These are phyloP conservation scores for Nephrotoma guestfalica DNA, from an alignment of 2,888 invertebrate genomes.

Conservation along the genomic window DNA sequence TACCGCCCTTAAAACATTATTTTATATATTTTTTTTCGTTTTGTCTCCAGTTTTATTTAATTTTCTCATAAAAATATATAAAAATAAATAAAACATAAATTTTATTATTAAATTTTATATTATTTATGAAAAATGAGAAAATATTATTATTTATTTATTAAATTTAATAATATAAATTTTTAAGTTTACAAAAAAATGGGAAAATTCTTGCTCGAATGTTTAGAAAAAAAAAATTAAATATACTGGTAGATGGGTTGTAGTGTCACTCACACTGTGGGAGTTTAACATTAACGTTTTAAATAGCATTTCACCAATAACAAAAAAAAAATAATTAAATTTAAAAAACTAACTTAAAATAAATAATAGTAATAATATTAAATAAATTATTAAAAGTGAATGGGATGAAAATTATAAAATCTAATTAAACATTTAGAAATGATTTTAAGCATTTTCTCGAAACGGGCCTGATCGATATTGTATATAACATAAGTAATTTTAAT, in stretches of 20 bases:
- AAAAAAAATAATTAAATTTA: background rate
- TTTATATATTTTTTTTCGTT: background rate
- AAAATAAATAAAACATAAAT: background rate
- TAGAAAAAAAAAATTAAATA: background rate
- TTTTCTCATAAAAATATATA: background rate
- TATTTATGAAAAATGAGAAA: background rate
- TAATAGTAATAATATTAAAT: background rate
- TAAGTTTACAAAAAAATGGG: background rate
- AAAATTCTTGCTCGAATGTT: background rate
- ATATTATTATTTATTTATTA: background rate
- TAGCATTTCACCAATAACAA: background rate
- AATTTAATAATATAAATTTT: background rate
- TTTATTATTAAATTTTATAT: background rate
- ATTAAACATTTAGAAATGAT: background rate
- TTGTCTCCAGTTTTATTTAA: background rate
- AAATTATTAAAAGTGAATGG: background rate
- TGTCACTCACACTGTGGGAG: background rate
- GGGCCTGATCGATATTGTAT: background rate
- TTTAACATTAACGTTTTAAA: background rate
- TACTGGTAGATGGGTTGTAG: background rate
- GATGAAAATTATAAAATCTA: background rate
- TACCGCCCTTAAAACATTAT: background rate
- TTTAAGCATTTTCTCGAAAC: background rate
- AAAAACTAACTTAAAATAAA: background rate
- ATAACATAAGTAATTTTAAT: background rate